phyloP scores from a whole-genome alignment of 2,113 vertebrate species.

The Kryptolebias marmoratus region DNA sequence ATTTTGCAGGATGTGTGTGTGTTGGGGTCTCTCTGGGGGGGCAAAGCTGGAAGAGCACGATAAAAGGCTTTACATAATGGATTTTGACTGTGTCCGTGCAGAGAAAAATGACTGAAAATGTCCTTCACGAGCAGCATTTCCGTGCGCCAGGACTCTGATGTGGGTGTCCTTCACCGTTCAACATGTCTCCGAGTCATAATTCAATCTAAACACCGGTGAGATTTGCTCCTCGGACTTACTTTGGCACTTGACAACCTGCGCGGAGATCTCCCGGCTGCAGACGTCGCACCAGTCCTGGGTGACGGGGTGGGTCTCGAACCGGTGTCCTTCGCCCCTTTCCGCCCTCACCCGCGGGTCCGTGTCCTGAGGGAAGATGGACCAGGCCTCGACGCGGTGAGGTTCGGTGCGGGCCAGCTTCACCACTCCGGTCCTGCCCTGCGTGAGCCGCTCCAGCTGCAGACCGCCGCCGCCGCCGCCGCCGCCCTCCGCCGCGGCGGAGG shows the following conservation, averaged over 20 bases:
- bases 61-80: constrained; percentile 54
- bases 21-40: constrained; percentile 11
- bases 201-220: neutral
- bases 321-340: constrained; percentile 85
- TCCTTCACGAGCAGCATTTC: neutral
- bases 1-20: constrained; percentile 1
- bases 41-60: constrained; percentile 56
- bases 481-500: neutral
- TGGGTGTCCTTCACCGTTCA: neutral
- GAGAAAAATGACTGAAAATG: constrained; percentile 23
- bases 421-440: constrained; percentile 77
- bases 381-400: constrained; percentile 83
- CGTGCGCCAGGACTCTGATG: too few relatives aligned
- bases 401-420: constrained; percentile 79
- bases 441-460: constrained; percentile 69
- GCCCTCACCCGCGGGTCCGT: constrained; percentile 79
- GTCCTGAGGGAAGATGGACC: constrained; percentile 85
- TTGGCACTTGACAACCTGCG: constrained; percentile 84
- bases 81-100: constrained; percentile 26
- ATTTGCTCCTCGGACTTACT: constrained; percentile 79
- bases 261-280: constrained; percentile 84
- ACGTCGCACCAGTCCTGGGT: constrained; percentile 88
- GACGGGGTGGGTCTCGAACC: constrained; percentile 77
- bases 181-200: neutral
- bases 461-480: constrained; percentile 22